phyloP scores from a whole-genome alignment of 2,888 invertebrate genomes.

The Marasmarcha lunaedactyla region DNA sequence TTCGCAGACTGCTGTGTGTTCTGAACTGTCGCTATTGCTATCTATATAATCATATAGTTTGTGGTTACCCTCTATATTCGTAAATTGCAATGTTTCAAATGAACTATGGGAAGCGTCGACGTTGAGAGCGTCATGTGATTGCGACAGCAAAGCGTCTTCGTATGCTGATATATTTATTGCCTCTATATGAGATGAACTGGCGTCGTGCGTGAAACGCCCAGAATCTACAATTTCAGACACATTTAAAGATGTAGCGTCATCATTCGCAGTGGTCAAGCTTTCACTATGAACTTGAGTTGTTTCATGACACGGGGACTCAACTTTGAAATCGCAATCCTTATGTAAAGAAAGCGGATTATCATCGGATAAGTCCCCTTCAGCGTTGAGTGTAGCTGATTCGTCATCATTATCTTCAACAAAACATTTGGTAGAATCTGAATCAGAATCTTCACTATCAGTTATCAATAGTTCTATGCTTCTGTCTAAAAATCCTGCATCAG shows the following conservation, averaged over 20 bases:
- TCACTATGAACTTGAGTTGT: slow-evolving; percentile 29
- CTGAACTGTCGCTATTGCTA: slow-evolving; percentile 49
- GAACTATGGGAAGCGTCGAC: slow-evolving; percentile 26
- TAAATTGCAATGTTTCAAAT: slow-evolving; percentile 12
- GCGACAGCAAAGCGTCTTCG: slow-evolving; percentile 54
- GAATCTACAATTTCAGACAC: slow-evolving; percentile 50
- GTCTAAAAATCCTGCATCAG: slow-evolving; percentile 44
- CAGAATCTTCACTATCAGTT: slow-evolving; percentile 55
- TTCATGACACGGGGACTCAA: slow-evolving; percentile 17
- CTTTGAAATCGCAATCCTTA: slow-evolving; percentile 18
- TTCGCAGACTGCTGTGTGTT: slow-evolving; percentile 47
- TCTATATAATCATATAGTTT: slow-evolving; percentile 47
- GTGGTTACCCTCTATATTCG: slow-evolving; percentile 13
- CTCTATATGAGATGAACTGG: slow-evolving; percentile 43
- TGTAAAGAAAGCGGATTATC: slow-evolving; percentile 38
- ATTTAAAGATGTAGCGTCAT: slow-evolving; percentile 39
- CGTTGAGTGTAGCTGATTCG: slow-evolving; percentile 45
- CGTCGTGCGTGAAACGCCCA: slow-evolving; percentile 54
- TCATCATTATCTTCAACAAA: slow-evolving; percentile 42
- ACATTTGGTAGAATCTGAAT: slow-evolving; percentile 59
- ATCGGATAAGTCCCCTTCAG: slow-evolving; percentile 49
- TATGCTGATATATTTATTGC: slow-evolving; percentile 27
- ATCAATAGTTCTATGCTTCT: slow-evolving; percentile 41
- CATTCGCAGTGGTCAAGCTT: slow-evolving; percentile 25
- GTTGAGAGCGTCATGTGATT: slow-evolving; percentile 41